phyloP scores from a whole-genome alignment of 2,113 vertebrate species.

The Ceyx margarethae region DNA sequence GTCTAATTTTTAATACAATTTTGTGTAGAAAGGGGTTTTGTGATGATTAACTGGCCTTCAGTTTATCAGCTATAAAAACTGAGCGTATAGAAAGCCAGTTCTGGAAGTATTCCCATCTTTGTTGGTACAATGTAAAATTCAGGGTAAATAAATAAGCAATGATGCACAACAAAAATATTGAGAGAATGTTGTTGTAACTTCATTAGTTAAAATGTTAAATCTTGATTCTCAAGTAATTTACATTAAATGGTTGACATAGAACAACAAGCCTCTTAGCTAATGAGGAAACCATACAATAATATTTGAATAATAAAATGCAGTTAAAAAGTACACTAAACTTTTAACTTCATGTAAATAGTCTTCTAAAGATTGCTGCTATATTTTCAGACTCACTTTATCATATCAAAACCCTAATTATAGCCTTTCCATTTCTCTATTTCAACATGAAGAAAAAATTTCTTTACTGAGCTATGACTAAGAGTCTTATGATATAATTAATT shows the following conservation, averaged over 20 bases:
- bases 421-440: neutral
- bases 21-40: neutral
- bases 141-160: neutral
- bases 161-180: neutral
- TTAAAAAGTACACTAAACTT: neutral
- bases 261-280: neutral
- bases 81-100: neutral
- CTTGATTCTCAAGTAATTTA: neutral
- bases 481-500: neutral
- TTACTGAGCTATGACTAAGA: neutral
- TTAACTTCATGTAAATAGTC: neutral
- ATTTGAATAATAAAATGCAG: neutral
- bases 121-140: neutral
- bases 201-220: neutral
- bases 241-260: neutral
- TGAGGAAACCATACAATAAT: neutral
- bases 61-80: neutral
- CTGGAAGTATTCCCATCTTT: neutral
- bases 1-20: neutral
- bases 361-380: neutral
- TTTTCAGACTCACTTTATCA: neutral
- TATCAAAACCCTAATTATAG: neutral
- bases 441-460: neutral
- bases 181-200: neutral
- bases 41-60: neutral